These are phyloP conservation scores for Lasioglossum leucozonium DNA, from an alignment of 2,888 invertebrate genomes.

Conservation along the genomic window DNA sequence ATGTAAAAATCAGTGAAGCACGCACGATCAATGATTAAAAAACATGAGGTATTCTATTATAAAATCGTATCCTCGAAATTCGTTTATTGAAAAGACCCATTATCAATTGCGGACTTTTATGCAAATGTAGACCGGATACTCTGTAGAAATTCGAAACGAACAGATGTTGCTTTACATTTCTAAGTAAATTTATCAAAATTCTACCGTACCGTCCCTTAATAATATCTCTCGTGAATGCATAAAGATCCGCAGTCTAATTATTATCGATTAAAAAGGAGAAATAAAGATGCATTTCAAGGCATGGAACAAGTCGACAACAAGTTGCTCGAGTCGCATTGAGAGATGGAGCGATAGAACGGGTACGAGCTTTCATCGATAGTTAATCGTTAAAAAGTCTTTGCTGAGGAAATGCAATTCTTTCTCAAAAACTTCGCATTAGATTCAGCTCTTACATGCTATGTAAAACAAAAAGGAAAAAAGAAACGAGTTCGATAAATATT, in stretches of 20 bases:
- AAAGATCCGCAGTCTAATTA: not conserved
- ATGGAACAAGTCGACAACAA: constrained; percentile 46
- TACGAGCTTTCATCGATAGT: constrained; percentile 42
- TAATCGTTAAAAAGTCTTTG: constrained; percentile 4
- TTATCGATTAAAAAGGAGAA: constrained; percentile 29
- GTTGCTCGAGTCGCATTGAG: constrained; percentile 73
- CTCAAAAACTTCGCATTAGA: constrained; percentile 29
- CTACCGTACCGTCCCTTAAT: not conserved
- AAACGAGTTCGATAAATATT: constrained; percentile 75
- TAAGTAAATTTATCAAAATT: not conserved
- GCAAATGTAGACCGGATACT: not conserved
- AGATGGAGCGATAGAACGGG: constrained; percentile 62
- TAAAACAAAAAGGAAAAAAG: constrained; percentile 60
- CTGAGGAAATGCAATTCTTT: constrained; percentile 26
- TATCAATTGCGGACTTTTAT: constrained; percentile 10
- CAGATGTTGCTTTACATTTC: not conserved
- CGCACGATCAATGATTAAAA: constrained; percentile 43
- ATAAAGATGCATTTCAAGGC: constrained; percentile 39
- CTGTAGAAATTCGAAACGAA: not conserved
- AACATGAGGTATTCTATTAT: constrained; percentile 34
- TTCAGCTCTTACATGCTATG: constrained; percentile 71
- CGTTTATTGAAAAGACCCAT: constrained; percentile 14
- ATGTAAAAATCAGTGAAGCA: constrained; percentile 58
- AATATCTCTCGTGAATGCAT: not conserved
- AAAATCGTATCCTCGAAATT: constrained; percentile 27